Evolutionary conservation across 2,888 invertebrate species (phyloP).

Genomic region (Sinodicranocentrus sp.): DNA sequence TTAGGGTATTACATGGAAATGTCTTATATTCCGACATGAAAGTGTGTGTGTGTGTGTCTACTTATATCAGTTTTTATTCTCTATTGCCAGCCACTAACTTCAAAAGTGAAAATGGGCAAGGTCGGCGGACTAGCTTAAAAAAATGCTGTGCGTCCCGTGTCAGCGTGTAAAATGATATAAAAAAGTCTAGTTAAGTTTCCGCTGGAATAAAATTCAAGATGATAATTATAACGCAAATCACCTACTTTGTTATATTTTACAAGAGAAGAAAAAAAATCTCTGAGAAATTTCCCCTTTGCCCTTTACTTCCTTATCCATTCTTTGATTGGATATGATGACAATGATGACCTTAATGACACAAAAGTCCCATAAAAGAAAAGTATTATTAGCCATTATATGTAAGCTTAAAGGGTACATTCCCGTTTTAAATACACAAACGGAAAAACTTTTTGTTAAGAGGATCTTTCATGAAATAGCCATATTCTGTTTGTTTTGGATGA

Average conservation of each 20-base stretch:
- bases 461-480: no score
- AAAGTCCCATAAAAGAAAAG: neutral
- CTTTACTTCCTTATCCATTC: neutral
- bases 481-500: no score
- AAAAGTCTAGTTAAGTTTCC: neutral
- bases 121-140: neutral
- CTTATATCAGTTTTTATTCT: no score
- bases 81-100: neutral
- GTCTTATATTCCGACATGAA: no score
- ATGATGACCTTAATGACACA: constrained; percentile 13
- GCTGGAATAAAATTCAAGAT: neutral
- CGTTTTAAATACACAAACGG: no score
- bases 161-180: no score
- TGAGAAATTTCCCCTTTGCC: neutral
- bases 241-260: no score
- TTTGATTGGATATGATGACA: constrained; percentile 1
- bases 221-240: no score
- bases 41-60: no score
- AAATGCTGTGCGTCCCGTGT: neutral
- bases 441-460: no score
- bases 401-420: no score
- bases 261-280: neutral
- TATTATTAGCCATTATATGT: neutral
- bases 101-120: neutral
- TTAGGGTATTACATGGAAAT: neutral